Conservation (phyloP, 2,113 vertebrate genomes). For the Melanocharis versteri region DNA sequence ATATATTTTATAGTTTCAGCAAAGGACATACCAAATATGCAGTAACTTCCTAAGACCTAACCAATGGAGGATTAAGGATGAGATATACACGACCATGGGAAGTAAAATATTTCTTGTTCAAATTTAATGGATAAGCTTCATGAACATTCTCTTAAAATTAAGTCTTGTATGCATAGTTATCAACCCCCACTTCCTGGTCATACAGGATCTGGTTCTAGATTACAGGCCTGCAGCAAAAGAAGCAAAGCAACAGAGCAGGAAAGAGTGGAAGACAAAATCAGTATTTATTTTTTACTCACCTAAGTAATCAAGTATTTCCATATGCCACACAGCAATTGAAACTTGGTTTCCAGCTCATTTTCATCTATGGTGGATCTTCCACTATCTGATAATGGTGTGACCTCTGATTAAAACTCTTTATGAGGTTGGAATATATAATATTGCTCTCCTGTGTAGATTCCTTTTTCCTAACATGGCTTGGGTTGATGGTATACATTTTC, state of each 20-base stretch:
- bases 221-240: background rate
- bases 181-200: background rate
- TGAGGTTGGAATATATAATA: background rate
- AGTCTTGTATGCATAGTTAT: background rate
- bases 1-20: background rate
- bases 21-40: background rate
- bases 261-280: constrained; percentile 1
- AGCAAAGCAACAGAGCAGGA: background rate
- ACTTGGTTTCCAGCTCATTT: background rate
- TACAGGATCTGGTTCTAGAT: background rate
- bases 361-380: background rate
- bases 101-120: background rate
- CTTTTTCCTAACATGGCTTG: background rate
- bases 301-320: constrained; percentile 3
- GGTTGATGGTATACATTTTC: background rate
- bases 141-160: background rate
- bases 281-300: background rate
- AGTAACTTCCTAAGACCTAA: background rate
- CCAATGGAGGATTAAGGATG: background rate
- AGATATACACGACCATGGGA: background rate
- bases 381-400: background rate
- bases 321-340: background rate
- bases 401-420: background rate
- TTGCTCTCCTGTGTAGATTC: background rate
- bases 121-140: background rate